Conservation (phyloP, 2,113 vertebrate genomes). For the Chascanopsetta lugubris region DNA sequence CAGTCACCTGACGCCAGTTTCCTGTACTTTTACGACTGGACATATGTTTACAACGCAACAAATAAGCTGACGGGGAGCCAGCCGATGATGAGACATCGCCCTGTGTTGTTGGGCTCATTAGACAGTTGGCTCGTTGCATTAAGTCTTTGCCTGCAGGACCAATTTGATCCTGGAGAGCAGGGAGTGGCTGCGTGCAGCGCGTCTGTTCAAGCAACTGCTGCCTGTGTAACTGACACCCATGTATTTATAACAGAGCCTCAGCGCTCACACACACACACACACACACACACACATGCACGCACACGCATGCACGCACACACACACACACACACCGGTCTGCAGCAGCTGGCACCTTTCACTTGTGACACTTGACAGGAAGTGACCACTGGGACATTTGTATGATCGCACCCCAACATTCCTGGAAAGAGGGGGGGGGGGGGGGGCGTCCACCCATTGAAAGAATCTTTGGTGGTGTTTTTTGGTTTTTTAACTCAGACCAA, state of each 20-base stretch:
- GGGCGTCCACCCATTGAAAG: constrained; percentile 22
- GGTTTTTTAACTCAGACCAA: constrained; percentile 13
- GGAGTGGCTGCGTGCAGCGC: constrained; percentile 41
- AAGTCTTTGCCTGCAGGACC: constrained; percentile 19
- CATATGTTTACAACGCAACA: too few relatives aligned
- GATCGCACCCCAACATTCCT: background rate
- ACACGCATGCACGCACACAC: too few relatives aligned
- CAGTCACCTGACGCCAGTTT: too few relatives aligned
- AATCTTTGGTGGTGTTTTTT: constrained; percentile 11
- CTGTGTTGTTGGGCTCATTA: constrained; percentile 9
- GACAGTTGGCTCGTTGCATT: constrained; percentile 34
- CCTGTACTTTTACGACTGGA: too few relatives aligned
- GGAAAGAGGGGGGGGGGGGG: constrained; percentile 2
- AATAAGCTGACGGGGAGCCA: background rate
- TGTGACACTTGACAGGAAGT: constrained; percentile 4
- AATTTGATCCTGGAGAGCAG: constrained; percentile 33
- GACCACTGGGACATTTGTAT: constrained; percentile 5
- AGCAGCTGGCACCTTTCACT: constrained; percentile 42
- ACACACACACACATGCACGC: background rate
- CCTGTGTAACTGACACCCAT: constrained; percentile 52
- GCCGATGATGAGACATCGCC: background rate
- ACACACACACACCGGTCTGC: constrained; percentile 9
- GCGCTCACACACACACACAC: constrained; percentile 3
- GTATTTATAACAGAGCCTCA: constrained; percentile 53
- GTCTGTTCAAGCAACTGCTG: constrained; percentile 61